Conservation (phyloP, 2,888 invertebrate species). For the Pollenia griseotomentosa region DNA sequence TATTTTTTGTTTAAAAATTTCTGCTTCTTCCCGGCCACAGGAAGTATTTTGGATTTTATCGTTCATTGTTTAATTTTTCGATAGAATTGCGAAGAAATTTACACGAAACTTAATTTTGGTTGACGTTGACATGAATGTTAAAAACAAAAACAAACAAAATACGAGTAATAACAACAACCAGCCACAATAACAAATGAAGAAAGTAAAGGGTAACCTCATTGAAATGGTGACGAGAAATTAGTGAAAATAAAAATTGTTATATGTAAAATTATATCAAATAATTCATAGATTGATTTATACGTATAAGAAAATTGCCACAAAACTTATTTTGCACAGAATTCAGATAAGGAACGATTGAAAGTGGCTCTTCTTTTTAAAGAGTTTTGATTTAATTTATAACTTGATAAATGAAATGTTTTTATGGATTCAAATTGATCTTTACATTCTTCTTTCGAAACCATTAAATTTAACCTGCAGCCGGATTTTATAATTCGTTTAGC, state of each 20-base stretch:
- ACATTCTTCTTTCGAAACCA: too few relatives aligned
- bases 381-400: too few relatives aligned
- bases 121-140: conserved; percentile 63
- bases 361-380: too few relatives aligned
- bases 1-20: neutral
- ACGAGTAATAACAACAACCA: neutral
- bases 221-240: neutral
- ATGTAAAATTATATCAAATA: too few relatives aligned
- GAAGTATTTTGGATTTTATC: conserved; percentile 72
- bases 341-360: too few relatives aligned
- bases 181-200: neutral
- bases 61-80: conserved; percentile 70
- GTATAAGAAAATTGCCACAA: too few relatives aligned
- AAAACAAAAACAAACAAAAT: conserved; percentile 31
- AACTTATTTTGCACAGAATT: too few relatives aligned
- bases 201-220: conserved; percentile 16
- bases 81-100: conserved; percentile 65
- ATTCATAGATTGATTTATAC: too few relatives aligned
- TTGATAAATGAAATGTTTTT: too few relatives aligned
- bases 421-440: too few relatives aligned
- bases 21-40: conserved; percentile 61
- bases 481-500: too few relatives aligned
- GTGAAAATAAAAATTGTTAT: neutral
- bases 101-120: conserved; percentile 66
- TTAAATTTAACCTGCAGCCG: too few relatives aligned